Percentiles rank a stretch among this genome's conserved stretches.
Conservation (phyloP, 2,888 invertebrate species). For the Muschampia plurimacula region DNA sequence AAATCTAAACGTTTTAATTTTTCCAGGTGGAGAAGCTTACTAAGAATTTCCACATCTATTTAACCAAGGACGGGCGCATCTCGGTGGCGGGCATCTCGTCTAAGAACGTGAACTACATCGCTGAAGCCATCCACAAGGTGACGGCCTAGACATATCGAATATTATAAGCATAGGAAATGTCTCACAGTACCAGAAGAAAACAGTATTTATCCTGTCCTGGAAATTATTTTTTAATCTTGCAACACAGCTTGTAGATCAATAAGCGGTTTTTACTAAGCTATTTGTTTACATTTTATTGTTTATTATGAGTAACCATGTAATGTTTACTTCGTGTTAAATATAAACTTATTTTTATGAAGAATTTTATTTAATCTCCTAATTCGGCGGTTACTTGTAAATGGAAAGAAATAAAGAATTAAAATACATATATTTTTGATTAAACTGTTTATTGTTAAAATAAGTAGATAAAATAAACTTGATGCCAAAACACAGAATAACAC, state of each 20-base stretch:
- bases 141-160: slow-evolving; percentile 87
- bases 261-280: slow-evolving; percentile 34
- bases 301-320: slow-evolving; percentile 41
- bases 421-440: slow-evolving; percentile 61
- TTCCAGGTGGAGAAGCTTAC: slow-evolving; percentile 93
- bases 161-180: slow-evolving; percentile 15
- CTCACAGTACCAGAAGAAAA: slow-evolving; percentile 51
- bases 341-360: slow-evolving; percentile 47
- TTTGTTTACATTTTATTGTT: slow-evolving; percentile 34
- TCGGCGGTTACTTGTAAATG: background rate
- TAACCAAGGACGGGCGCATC: slow-evolving; percentile 99
- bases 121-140: slow-evolving; percentile 96
- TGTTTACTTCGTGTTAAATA: slow-evolving; percentile 48
- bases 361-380: slow-evolving; percentile 47
- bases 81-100: slow-evolving; percentile 98
- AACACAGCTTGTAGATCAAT: slow-evolving; percentile 37
- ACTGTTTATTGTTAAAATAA: slow-evolving; percentile 84
- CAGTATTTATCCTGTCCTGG: slow-evolving; percentile 63
- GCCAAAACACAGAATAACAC: slow-evolving; percentile 81
- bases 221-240: slow-evolving; percentile 21
- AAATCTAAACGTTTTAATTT: too few relatives aligned
- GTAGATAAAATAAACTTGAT: slow-evolving; percentile 85
- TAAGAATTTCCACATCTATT: slow-evolving; percentile 96
- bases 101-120: slow-evolving; percentile 97
- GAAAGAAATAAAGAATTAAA: slow-evolving; percentile 47